Base-by-base conservation (phyloP, 2,113 vertebrate genomes). In the Lasiurus borealis region DNA sequence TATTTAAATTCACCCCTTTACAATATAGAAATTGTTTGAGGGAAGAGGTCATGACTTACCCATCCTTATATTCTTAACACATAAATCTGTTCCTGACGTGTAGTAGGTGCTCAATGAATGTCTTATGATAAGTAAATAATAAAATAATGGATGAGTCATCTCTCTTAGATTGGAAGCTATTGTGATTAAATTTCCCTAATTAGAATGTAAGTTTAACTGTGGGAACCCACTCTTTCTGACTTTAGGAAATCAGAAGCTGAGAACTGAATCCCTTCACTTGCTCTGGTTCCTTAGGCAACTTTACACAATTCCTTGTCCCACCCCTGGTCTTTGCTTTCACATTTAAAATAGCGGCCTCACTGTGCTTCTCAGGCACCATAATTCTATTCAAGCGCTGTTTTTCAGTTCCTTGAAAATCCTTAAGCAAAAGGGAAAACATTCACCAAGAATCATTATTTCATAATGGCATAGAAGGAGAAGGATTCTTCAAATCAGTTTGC, bases 371-470 rank as follows among this genome's bases (percentile, higher is more conserved):
- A 13, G 10, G 57, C 25, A 76, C 18, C 87, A 46, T 48, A 29
- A 90, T 89, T 84, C 80, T 50, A 59, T 71, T 72, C 86, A 91
- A 83, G 54, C 31, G 59, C 48, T 71, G 91, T 93, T 85, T 97
- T 92, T 85, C 62, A 89, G 90, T 76, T 90, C 59, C 93, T 72
- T 93, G 34, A 21, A 92, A 90, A 94, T 75, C 62, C 15, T 82
- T 90, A 85, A 85, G 64, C 81, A 62, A 95, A 88, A 90, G 6
- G 62, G 66, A 27, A 72, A 62, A 88, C 4, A 78, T 68, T 88
- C 62, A 88, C 62, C 40, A 91, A 92, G 94, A 95, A 96, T 48
- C 57, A 57, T 83, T 92, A 88, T 82, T 69, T 92, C 92, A 95
- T 93, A 94, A 94, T 93, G 77, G 44, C 90, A 92, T 5, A 12